A percentile compares a stretch with the other conserved stretches of the same genome.
Evolutionary conservation across 2,888 invertebrate species (phyloP).

Genomic region (Auanema freiburgensis): DNA sequence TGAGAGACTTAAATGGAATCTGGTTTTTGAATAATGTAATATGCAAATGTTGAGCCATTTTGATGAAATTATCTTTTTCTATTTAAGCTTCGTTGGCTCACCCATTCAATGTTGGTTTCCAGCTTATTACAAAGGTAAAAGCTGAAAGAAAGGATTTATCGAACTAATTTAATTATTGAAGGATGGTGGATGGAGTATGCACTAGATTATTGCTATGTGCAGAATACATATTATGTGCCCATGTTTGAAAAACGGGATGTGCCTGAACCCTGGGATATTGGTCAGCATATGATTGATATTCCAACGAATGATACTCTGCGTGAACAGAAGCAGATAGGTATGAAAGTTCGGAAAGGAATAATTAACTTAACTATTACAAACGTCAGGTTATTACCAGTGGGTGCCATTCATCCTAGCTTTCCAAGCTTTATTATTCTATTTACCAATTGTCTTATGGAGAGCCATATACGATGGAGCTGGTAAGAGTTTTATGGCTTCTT

Average conservation of each 20-base stretch:
- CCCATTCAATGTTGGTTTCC: conserved; percentile 70
- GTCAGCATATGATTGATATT: conserved; percentile 64
- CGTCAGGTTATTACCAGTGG: conserved; percentile 60
- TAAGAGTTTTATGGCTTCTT: conserved; percentile 23
- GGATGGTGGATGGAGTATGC: conserved; percentile 67
- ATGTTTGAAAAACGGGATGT: conserved; percentile 54
- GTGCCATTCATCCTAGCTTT: conserved; percentile 63
- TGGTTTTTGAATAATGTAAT: background rate
- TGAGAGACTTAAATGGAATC: conserved; percentile 7
- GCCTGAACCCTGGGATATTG: conserved; percentile 54
- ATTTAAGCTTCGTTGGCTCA: conserved; percentile 67
- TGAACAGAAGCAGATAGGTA: conserved; percentile 65
- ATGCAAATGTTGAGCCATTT: background rate
- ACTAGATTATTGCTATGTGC: conserved; percentile 69
- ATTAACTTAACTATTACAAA: background rate
- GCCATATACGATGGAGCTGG: conserved; percentile 46
- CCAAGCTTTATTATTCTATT: conserved; percentile 62
- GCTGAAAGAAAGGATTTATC: background rate
- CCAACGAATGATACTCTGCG: conserved; percentile 63
- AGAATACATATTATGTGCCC: conserved; percentile 69
- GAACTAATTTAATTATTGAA: conserved; percentile 16
- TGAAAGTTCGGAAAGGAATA: background rate
- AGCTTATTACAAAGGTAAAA: conserved; percentile 67
- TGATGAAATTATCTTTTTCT: conserved; percentile 5
- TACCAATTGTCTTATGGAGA: conserved; percentile 62